A percentile compares a stretch with the other conserved stretches of the same genome.
Evolutionary conservation across 2,113 vertebrate species (phyloP).

Genomic region (Aegithalos caudatus): DNA sequence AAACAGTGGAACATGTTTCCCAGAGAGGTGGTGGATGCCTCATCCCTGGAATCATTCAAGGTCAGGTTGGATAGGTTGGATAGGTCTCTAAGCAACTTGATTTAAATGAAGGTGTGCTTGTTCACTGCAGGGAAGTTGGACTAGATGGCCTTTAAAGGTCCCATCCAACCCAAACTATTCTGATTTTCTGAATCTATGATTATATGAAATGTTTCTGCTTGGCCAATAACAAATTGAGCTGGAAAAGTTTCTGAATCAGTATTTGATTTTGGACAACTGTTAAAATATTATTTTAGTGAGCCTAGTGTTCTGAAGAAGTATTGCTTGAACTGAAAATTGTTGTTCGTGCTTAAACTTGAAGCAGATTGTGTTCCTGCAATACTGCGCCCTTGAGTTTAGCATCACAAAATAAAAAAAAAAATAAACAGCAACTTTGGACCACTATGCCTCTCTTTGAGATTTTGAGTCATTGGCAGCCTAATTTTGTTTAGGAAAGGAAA

Average conservation of each 20-base stretch:
- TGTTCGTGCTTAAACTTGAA: not conserved
- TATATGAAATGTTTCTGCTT: not conserved
- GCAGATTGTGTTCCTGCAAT: not conserved
- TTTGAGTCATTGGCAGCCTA: not conserved
- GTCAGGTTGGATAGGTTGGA: not conserved
- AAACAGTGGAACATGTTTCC: not conserved
- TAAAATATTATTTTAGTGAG: slow-evolving; percentile 29
- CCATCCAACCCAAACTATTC: not conserved
- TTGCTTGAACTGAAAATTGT: not conserved
- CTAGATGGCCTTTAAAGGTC: not conserved
- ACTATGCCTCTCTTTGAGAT: not conserved
- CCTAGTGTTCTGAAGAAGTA: not conserved
- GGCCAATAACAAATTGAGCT: not conserved
- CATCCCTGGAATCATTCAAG: not conserved
- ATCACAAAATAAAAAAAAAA: not conserved
- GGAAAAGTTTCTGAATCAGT: not conserved
- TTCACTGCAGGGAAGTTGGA: not conserved
- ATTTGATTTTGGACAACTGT: not conserved
- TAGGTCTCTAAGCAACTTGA: not conserved
- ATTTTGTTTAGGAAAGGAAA: slow-evolving; percentile 17
- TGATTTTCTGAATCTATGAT: not conserved
- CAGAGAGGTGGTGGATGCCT: not conserved
- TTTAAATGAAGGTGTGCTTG: not conserved
- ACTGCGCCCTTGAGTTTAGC: not conserved
- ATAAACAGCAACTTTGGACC: not conserved